Percentiles rank a stretch among this genome's conserved stretches.
Conservation (phyloP, 92 coral and sea anemone genomes). For the Phenganax stokvisi region DNA sequence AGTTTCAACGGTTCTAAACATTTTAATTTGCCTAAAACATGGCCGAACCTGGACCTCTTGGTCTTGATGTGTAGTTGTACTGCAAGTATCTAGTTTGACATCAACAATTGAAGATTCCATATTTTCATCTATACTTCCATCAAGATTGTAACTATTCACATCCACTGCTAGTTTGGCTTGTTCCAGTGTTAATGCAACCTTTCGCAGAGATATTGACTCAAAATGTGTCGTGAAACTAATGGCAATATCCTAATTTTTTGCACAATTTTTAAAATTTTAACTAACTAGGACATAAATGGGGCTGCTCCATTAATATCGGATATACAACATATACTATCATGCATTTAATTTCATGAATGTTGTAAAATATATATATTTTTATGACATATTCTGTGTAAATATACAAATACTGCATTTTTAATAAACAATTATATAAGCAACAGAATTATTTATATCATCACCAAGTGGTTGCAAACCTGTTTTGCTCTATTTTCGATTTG, state of each 20-base stretch:
- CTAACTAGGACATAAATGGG: no score
- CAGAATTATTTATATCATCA: background rate
- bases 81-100: background rate
- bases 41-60: slow-evolving; percentile 20
- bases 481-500: slow-evolving; percentile 15
- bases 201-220: background rate
- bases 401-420: background rate
- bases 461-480: slow-evolving; percentile 3
- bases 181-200: slow-evolving; percentile 5
- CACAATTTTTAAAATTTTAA: background rate
- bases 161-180: background rate
- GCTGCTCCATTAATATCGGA: no score
- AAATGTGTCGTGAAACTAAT: background rate
- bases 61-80: background rate
- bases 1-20: slow-evolving; percentile 2
- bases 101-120: background rate
- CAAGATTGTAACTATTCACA: background rate
- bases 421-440: background rate
- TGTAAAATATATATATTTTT: no score
- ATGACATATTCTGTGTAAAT: background rate
- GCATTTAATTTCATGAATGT: no score
- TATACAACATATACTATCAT: no score
- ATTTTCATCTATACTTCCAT: background rate
- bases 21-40: background rate
- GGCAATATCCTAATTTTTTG: background rate